Percentiles rank a stretch among this genome's conserved stretches.
Evolutionary conservation across 2,797 vertebrate genomes (phyloP).

Genomic region (Dendrocincla fuliginosa): DNA sequence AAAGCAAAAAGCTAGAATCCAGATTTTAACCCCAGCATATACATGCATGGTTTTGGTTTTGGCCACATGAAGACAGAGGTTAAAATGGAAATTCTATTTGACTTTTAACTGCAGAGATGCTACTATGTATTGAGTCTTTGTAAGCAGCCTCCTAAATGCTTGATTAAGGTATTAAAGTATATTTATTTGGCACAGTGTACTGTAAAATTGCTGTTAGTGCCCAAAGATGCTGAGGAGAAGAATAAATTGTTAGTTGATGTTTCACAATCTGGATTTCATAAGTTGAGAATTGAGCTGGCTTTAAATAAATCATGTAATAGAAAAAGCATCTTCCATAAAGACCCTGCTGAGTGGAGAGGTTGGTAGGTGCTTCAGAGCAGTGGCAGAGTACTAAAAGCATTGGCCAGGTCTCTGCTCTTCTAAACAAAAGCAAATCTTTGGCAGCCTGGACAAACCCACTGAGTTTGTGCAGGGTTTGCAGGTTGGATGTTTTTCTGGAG

Average conservation of each 20-base stretch:
- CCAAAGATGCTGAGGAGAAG: conserved; percentile 42
- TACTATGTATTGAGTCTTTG: conserved; percentile 32
- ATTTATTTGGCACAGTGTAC: conserved; percentile 55
- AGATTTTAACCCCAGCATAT: conserved; percentile 1
- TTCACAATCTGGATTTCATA: conserved; percentile 69
- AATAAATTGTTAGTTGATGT: conserved; percentile 63
- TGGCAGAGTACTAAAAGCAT: not conserved
- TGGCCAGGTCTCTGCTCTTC: not conserved
- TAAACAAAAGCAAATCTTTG: conserved; percentile 23
- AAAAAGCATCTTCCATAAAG: conserved; percentile 68
- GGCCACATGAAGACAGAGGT: not conserved
- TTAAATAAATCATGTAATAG: conserved; percentile 72
- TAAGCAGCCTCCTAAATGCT: conserved; percentile 64
- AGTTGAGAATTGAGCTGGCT: conserved; percentile 43
- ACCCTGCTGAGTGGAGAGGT: conserved; percentile 43
- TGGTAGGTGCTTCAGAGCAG: conserved; percentile 38
- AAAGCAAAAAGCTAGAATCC: not conserved
- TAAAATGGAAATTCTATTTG: conserved; percentile 34
- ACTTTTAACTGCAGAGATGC: conserved; percentile 31
- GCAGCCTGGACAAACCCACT: not conserved
- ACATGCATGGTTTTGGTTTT: not conserved
- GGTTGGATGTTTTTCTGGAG: not conserved
- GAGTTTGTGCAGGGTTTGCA: not conserved
- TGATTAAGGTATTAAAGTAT: conserved; percentile 61
- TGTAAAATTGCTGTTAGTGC: conserved; percentile 39